Base-by-base conservation (phyloP, 2,113 vertebrate species). In the Limnothrissa miodon region DNA sequence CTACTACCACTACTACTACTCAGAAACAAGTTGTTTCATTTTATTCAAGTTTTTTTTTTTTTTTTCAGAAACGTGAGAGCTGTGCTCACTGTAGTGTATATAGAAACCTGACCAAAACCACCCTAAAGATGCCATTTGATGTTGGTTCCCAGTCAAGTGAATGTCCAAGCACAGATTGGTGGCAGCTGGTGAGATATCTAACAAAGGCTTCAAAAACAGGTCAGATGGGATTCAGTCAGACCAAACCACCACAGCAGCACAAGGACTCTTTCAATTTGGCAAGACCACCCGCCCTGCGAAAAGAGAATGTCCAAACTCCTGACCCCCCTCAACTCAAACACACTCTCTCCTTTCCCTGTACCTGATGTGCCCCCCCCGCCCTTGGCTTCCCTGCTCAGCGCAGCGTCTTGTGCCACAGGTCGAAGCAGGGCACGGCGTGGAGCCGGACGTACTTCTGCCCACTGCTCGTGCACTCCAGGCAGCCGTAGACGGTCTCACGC, bases 361-460 rank as follows among this genome's bases (percentile, higher is more conserved):
- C 19, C 19, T 42, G 42, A 23, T n/a, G n/a, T n/a, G n/a, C n/a
- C n/a, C n/a, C n/a, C 53, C 53, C 17, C 0, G 2, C 10, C 53
- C 53, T 23, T 23, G 17, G 4, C 66, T 17, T 19, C 15, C 86
- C 74, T 92, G 2, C 9, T 97, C 94, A 99, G 89, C 95, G 97
- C 45, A 97, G 87, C 78, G 95, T 96, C 90, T 98, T 99, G 91
- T 99, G 98, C 98, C 98, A 99, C 59, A 99, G 94, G 89, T 98
- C 98, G 84, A 99, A 99, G 86, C 98, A 99, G 59, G 98, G 98
- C 89, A 99, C 97, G 0, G 96, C 98, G 39, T 99, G 98, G 79
- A 99, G 93, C 45, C 98, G 93, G 51, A 98, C 96, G 0, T 98
- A 99, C 78, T 98, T 99, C 1, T 97, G 95, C 42, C 97, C 96